Evolutionary conservation across 1,140 invertebrate genomes (phyloP), one percentile per base, ranked within the genome.

Genomic region (Zaprionus vittiger): DNA sequence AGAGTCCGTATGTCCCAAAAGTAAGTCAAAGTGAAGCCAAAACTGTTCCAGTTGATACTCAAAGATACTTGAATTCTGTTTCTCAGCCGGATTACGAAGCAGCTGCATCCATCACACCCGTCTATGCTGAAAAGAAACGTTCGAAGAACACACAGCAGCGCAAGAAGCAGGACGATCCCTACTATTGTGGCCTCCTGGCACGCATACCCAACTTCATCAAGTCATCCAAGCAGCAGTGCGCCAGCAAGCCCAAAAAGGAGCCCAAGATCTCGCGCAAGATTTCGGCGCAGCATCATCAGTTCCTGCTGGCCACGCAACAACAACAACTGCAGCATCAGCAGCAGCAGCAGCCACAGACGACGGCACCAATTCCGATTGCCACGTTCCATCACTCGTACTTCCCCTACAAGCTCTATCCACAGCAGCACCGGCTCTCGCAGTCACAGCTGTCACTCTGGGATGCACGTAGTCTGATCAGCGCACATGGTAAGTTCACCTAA

Each of bases 201-300:
- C 94, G 96, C 66, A 96, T 97, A 63, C 96, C 97, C 52, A 97
- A 97, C 92, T 97, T 97, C 80, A 96, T 96, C n/a, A 93, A 92
- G 79, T 86, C 91, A 15, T 83, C 84, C 26, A 86, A 91, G 62
- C 91, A 92, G 67, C 75, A 74, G 41, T 79, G 75, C 65, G 71
- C 82, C 68, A 85, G 70, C 52, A 90, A 90, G 68, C 70, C 81
- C 59, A 91, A 91, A 55, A 92, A 92, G 67, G 91, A 92, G 41
- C 56, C 91, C 3, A 92, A 92, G 68, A 91, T 93, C 54, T 83
- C 92, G 14, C 84, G 92, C 55, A 91, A 93, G 80, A 93, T 93
- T 41, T 93, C 92, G 28, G 90, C 83, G 11, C 84, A 89, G 57
- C 79, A 90, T 59, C 79, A 72, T 79, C 80, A 57, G 37, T 76